Evolutionary conservation across 2,113 vertebrate genomes (phyloP), one percentile per base, ranked within the genome.

Genomic region (Tragulus kanchil): DNA sequence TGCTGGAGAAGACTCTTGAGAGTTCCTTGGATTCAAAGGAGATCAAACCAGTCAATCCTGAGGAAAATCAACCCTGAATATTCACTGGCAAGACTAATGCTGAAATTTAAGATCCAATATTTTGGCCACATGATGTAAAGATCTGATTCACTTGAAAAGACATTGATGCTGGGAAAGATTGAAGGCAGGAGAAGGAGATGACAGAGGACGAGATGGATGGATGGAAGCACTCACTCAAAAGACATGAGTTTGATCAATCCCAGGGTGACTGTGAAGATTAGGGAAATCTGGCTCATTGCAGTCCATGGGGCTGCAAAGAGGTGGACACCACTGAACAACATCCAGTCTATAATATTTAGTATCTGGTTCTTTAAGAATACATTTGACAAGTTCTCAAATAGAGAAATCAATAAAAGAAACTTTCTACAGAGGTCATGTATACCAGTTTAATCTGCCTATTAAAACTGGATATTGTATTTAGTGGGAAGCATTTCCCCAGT

Each of bases 221-320:
- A 73, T 7, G 11, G 21, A 5, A 45, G 42, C 36, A 45, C 5
- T 0, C 1, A 45, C n/a, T 45, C 11, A 7, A 45, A 13, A 17
- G 36, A 73, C 69, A 73, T 0, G 3, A 73, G 10, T 73, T 13
- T 73, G 42, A 45, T 19, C 21, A 45, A 42, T 23, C 42, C 45
- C 42, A 0, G 0, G 42, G 11, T 23, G 11, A 23, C 45, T 2
- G 36, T 73, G 69, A 25, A 11, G 36, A 21, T 23, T 21, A 73
- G 21, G 21, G 42, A 73, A 10, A 21, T 6, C n/a, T 23, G 69
- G 21, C 11, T 0, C 45, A 42, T 11, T 45, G 36, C 1, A 6
- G 3, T 45, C 11, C 36, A 45, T 45, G 69, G 42, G 21, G 10
- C 25, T 21, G 0, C 69, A 73, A 45, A 73, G 5, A 45, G 11